Percentiles rank a stretch among this genome's conserved stretches.
These are phyloP conservation scores for Lutraria rhynchaena DNA, from an alignment of 1,140 invertebrate genomes.

Conservation along the genomic window DNA sequence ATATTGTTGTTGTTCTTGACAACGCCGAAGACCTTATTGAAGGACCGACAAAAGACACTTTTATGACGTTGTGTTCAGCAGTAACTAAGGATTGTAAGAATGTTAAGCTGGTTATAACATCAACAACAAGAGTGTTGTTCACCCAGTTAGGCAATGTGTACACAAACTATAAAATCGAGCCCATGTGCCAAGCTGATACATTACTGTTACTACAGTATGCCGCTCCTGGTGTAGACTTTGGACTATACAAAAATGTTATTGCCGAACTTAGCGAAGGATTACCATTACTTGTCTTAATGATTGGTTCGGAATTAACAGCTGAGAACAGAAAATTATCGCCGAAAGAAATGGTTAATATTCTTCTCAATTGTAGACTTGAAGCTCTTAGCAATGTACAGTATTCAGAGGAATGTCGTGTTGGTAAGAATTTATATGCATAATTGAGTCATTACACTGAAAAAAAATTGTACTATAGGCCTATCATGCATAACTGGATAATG, in stretches of 20 bases:
- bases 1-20: constrained; percentile 22
- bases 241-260: constrained; percentile 8
- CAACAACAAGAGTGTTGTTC: constrained; percentile 34
- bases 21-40: constrained; percentile 45
- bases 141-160: constrained; percentile 1
- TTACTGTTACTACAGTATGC: background rate
- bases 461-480: no score
- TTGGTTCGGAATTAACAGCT: constrained; percentile 26
- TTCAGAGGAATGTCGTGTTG: constrained; percentile 30
- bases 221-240: constrained; percentile 5
- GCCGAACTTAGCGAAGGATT: constrained; percentile 41
- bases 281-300: constrained; percentile 29
- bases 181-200: background rate
- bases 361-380: constrained; percentile 36
- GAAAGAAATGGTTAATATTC: constrained; percentile 33
- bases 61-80: background rate
- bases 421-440: no score
- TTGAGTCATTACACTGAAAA: no score
- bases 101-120: constrained; percentile 9
- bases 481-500: no score
- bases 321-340: constrained; percentile 22
- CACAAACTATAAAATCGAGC: background rate
- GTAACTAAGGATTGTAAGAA: background rate
- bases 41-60: background rate
- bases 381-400: constrained; percentile 40